These are phyloP conservation scores for Dolichotis patagonum DNA, from an alignment of 2,113 vertebrate genomes.

Conservation along the genomic window DNA sequence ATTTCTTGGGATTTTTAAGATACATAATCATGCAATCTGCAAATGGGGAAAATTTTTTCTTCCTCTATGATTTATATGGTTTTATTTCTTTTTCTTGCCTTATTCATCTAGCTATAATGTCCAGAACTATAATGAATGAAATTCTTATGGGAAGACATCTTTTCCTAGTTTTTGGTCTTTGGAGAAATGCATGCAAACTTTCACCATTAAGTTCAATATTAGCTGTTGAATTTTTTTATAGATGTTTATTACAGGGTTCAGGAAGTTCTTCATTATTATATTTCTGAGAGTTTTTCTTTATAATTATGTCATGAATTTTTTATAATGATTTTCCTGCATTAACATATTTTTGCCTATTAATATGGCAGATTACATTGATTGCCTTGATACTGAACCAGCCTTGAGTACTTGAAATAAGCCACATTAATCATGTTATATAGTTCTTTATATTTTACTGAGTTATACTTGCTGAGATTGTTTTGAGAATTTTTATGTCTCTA, in stretches of 20 bases:
- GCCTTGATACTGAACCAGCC: background rate
- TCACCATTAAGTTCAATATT: background rate
- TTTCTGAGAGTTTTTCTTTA: conserved; percentile 35
- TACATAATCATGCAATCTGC: background rate
- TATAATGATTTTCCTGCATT: background rate
- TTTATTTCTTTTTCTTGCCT: conserved; percentile 16
- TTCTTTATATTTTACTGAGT: conserved; percentile 24
- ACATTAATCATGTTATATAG: background rate
- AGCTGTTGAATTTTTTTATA: background rate
- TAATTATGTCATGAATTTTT: background rate
- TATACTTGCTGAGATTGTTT: conserved; percentile 13
- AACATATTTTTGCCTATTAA: background rate
- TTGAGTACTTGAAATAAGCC: background rate
- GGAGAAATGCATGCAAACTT: background rate
- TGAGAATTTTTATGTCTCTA: background rate
- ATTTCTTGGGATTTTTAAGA: background rate
- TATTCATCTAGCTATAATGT: background rate
- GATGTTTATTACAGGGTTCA: background rate
- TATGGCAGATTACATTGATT: background rate
- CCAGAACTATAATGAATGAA: background rate
- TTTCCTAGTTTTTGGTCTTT: background rate
- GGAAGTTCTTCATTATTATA: background rate
- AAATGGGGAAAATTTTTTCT: background rate
- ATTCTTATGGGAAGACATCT: background rate
- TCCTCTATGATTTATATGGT: background rate